These are phyloP conservation scores for Drosophila atripex DNA, from an alignment of 2,888 invertebrate genomes.

Conservation along the genomic window DNA sequence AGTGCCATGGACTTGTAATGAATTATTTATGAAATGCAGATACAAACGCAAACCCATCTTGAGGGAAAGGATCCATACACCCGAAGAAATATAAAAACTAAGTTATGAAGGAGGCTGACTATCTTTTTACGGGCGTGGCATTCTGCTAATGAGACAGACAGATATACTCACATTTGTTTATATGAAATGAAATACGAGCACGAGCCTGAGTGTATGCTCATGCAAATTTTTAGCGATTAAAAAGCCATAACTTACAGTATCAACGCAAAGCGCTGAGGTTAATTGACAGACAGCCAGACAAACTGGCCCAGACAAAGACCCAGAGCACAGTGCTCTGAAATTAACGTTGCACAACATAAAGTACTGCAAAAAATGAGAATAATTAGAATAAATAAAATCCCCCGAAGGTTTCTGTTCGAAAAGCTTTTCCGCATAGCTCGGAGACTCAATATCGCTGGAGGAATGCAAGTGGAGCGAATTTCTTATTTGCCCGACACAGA, in stretches of 20 bases:
- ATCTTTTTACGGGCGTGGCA: constrained; percentile 35
- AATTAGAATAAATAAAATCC: constrained; percentile 73
- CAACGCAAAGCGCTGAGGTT: constrained; percentile 79
- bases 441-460: constrained; percentile 12
- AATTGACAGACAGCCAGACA: constrained; percentile 76
- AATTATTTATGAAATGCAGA: constrained; percentile 64
- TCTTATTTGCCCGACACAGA: constrained; percentile 1
- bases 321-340: constrained; percentile 49
- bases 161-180: constrained; percentile 21
- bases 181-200: constrained; percentile 66
- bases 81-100: constrained; percentile 1
- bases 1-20: constrained; percentile 46
- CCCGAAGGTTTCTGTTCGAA: constrained; percentile 65
- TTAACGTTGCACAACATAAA: constrained; percentile 64
- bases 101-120: not conserved
- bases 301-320: constrained; percentile 55
- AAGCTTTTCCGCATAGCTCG: constrained; percentile 68
- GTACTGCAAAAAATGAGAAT: constrained; percentile 67
- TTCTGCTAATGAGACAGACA: constrained; percentile 54
- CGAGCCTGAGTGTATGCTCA: constrained; percentile 48
- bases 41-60: constrained; percentile 7
- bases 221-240: constrained; percentile 80
- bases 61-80: constrained; percentile 51
- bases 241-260: constrained; percentile 81
- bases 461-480: constrained; percentile 29